A percentile compares a stretch with the other conserved stretches of the same genome.
These are phyloP conservation scores for Vireo griseus DNA, from an alignment of 2,797 vertebrate species.

Conservation along the genomic window DNA sequence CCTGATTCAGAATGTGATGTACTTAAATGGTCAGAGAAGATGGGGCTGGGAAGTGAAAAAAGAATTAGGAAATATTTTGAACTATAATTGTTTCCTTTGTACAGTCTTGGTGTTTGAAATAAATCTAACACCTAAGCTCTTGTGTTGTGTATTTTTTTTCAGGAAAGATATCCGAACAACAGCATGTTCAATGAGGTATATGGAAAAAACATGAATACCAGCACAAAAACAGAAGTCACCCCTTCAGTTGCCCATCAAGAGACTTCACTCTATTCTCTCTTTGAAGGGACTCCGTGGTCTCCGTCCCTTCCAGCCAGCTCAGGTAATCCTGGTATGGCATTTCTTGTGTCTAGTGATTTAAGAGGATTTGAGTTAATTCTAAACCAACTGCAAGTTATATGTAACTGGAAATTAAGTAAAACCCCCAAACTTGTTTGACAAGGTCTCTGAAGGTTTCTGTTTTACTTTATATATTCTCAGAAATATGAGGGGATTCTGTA, in stretches of 20 bases:
- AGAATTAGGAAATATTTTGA: background rate
- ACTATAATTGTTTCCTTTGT: background rate
- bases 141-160: background rate
- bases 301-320: constrained; percentile 96
- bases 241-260: constrained; percentile 87
- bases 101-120: background rate
- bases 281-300: constrained; percentile 95
- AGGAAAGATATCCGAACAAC: constrained; percentile 92
- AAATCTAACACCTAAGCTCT: background rate
- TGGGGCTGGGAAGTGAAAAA: background rate
- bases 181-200: constrained; percentile 96
- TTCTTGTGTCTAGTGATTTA: background rate
- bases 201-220: constrained; percentile 85
- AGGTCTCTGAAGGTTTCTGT: background rate
- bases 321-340: constrained; percentile 73
- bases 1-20: background rate
- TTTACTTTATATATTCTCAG: background rate
- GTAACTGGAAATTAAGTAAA: background rate
- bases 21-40: background rate
- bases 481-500: background rate
- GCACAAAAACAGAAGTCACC: constrained; percentile 84
- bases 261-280: constrained; percentile 93
- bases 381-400: background rate
- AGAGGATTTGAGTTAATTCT: background rate
- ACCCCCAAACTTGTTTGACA: background rate